Evolutionary conservation across 2,888 invertebrate genomes (phyloP).

Genomic region (Diogma glabrata): DNA sequence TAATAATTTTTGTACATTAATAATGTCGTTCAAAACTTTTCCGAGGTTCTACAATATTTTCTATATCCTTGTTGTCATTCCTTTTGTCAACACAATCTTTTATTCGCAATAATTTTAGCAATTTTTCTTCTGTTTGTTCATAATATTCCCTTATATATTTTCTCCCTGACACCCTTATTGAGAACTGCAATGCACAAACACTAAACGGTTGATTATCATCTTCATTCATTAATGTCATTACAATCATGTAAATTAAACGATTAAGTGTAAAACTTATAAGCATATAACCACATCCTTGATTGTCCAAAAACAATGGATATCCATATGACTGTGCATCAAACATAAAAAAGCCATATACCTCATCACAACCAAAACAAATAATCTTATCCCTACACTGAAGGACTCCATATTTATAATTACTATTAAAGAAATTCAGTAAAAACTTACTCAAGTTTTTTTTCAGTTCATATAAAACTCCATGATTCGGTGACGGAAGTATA

Average conservation of each 20-base stretch:
- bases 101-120: too few relatives aligned
- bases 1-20: too few relatives aligned
- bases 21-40: too few relatives aligned
- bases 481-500: too few relatives aligned
- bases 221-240: constrained; percentile 50
- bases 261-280: constrained; percentile 47
- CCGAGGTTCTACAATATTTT: too few relatives aligned
- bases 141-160: too few relatives aligned
- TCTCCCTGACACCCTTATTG: too few relatives aligned
- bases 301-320: constrained; percentile 46
- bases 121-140: too few relatives aligned
- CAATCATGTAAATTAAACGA: constrained; percentile 49
- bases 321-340: constrained; percentile 53
- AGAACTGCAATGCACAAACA: too few relatives aligned
- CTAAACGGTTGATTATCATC: too few relatives aligned
- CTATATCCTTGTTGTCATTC: too few relatives aligned
- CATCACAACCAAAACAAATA: constrained; percentile 40
- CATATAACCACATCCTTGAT: constrained; percentile 46
- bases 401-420: constrained; percentile 36
- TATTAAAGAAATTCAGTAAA: not conserved
- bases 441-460: not conserved
- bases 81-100: too few relatives aligned
- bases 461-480: not conserved
- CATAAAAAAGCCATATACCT: constrained; percentile 49
- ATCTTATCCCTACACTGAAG: constrained; percentile 43